phyloP scores from a whole-genome alignment of 2,113 vertebrate genomes.

The Merops nubicus region DNA sequence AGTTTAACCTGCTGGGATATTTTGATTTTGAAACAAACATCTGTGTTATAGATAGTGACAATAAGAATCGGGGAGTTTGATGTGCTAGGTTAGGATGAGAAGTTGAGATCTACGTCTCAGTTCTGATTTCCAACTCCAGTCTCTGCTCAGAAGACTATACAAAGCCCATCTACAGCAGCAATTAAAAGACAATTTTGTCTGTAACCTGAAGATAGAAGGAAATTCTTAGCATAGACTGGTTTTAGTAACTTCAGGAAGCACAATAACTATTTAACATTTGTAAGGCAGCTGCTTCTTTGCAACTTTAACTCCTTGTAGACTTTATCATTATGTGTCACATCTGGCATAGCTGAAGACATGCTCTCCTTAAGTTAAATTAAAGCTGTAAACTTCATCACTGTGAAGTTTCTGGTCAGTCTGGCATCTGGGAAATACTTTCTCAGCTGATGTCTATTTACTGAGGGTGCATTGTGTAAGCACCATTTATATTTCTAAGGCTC shows the following conservation, averaged over 20 bases:
- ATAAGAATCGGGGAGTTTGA: neutral
- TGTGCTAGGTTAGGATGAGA: neutral
- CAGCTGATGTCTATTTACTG: neutral
- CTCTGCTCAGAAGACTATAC: neutral
- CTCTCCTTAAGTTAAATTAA: neutral
- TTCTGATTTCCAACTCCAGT: neutral
- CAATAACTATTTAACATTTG: neutral
- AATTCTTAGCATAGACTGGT: neutral
- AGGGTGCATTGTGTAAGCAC: neutral
- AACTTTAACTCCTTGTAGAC: neutral
- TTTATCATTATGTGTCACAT: neutral
- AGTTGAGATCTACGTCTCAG: neutral
- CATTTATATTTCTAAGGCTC: neutral
- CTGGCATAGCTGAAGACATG: neutral
- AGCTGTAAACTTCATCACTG: no score
- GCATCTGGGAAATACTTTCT: neutral
- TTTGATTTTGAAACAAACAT: neutral
- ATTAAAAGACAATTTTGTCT: neutral
- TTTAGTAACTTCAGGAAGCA: neutral
- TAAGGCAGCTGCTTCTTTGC: neutral
- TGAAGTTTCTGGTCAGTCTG: neutral
- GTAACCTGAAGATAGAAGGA: neutral
- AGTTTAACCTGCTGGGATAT: neutral
- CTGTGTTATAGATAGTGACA: neutral
- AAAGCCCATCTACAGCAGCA: neutral